Percentiles rank a stretch among this genome's conserved stretches.
Evolutionary conservation across 2,113 vertebrate species (phyloP).

Genomic region (Indicator indicator): DNA sequence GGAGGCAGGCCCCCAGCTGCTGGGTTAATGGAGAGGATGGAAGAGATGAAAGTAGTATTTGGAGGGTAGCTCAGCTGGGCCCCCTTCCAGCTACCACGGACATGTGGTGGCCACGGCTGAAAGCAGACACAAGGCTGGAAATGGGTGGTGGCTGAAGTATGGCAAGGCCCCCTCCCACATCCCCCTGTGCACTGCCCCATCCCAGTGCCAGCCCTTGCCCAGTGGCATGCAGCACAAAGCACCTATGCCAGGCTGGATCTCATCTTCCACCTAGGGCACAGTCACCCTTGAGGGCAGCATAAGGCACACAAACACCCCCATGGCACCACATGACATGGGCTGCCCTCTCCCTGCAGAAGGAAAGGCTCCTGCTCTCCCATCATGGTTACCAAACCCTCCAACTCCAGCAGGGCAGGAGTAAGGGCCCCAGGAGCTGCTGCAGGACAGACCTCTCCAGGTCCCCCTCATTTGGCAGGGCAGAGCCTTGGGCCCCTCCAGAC

Average conservation of each 20-base stretch:
- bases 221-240: background rate
- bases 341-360: background rate
- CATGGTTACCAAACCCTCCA: background rate
- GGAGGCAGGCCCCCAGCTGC: background rate
- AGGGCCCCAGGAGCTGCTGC: background rate
- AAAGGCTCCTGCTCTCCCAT: background rate
- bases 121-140: fast-evolving
- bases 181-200: background rate
- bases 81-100: background rate
- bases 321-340: background rate
- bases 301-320: background rate
- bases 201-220: background rate
- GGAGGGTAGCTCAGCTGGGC: background rate
- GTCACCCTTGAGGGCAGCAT: fast-evolving
- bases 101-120: background rate
- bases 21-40: background rate
- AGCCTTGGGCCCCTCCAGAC: background rate
- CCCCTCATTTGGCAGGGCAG: fast-evolving
- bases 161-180: fast-evolving
- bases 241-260: background rate
- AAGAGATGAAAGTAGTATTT: background rate
- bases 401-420: background rate
- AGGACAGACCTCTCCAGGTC: background rate
- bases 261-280: fast-evolving
- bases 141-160: background rate